phyloP scores from a whole-genome alignment of 2,113 vertebrate genomes.

The Brachyhypopomus gauderio region DNA sequence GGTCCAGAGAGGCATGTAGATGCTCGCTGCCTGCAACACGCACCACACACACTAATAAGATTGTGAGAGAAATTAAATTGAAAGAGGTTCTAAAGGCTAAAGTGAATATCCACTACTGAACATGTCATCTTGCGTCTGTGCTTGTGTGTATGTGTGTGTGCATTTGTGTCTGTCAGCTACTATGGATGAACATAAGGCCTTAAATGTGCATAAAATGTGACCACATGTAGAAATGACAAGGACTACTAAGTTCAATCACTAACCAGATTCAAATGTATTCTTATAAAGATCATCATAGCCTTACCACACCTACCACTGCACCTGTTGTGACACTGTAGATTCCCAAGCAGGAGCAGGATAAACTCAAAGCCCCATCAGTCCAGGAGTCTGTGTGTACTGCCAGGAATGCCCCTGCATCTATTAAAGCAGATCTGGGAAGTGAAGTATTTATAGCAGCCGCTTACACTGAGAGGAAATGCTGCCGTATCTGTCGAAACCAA shows the following conservation, averaged over 20 bases:
- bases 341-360: slow-evolving; percentile 23
- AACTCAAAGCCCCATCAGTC: slow-evolving; percentile 37
- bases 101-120: not conserved
- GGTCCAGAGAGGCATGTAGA: slow-evolving; percentile 1
- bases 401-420: slow-evolving; percentile 70
- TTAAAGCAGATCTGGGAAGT: slow-evolving; percentile 70
- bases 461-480: slow-evolving; percentile 65
- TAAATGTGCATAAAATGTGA: too few species aligned
- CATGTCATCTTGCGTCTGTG: not conserved
- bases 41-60: not conserved
- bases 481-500: slow-evolving; percentile 45
- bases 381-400: slow-evolving; percentile 57
- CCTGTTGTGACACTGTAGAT: slow-evolving; percentile 39
- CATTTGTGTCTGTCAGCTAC: too few species aligned
- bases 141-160: too few species aligned
- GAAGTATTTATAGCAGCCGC: slow-evolving; percentile 70
- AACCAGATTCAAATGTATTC: not conserved
- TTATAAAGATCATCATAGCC: slow-evolving; percentile 9
- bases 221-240: too few species aligned
- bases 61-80: not conserved
- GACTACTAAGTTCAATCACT: not conserved
- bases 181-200: too few species aligned
- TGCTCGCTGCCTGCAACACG: not conserved
- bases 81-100: not conserved
- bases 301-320: slow-evolving; percentile 33